Evolutionary conservation across 2,888 invertebrate genomes (phyloP).

Genomic region (Megamerina dolium): DNA sequence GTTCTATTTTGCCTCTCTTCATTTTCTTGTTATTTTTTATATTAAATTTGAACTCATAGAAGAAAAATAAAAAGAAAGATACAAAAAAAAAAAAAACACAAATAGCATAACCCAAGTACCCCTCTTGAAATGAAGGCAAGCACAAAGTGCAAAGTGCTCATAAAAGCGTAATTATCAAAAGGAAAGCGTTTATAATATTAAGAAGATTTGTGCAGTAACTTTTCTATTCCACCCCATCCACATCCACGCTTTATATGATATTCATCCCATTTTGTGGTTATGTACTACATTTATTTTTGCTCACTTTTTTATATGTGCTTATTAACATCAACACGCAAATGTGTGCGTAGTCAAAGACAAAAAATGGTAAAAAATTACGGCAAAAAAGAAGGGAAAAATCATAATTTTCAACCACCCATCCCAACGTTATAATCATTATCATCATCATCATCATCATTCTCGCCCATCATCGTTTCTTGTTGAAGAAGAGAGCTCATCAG

Average conservation of each 20-base stretch:
- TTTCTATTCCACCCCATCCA: not conserved
- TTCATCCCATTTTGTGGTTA: slow-evolving; percentile 13
- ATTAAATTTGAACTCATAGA: too few relatives aligned
- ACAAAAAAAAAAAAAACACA: too few relatives aligned
- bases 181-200: slow-evolving; percentile 23
- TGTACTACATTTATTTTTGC: slow-evolving; percentile 5
- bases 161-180: slow-evolving; percentile 34
- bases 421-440: slow-evolving; percentile 1
- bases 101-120: slow-evolving; percentile 23
- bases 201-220: not conserved
- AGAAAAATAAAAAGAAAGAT: too few relatives aligned
- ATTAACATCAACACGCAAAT: slow-evolving; percentile 31
- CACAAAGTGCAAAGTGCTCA: slow-evolving; percentile 12
- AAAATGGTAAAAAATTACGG: slow-evolving; percentile 12
- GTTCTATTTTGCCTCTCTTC: too few relatives aligned
- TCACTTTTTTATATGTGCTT: slow-evolving; percentile 23
- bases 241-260: too few relatives aligned
- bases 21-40: too few relatives aligned
- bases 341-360: slow-evolving; percentile 25
- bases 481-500: not conserved
- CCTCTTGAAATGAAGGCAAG: slow-evolving; percentile 16
- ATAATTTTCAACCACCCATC: slow-evolving; percentile 5
- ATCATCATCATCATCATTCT: slow-evolving; percentile 3
- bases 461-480: not conserved
- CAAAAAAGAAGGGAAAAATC: not conserved